Conservation (phyloP, 1,140 invertebrate species). For the Potamilus streckersoni region DNA sequence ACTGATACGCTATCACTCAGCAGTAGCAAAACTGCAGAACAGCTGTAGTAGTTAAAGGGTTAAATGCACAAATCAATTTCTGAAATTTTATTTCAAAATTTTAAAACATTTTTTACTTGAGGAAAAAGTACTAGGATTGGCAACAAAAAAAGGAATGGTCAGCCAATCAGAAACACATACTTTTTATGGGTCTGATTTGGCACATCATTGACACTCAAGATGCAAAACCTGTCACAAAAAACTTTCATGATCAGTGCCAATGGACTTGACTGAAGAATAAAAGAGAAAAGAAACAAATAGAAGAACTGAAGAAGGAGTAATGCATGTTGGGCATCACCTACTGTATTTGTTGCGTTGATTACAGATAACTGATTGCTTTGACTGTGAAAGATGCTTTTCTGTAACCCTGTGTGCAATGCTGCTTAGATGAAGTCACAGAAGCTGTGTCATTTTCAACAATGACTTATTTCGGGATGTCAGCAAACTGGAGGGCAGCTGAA, state of each 20-base stretch:
- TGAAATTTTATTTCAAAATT: too few relatives aligned
- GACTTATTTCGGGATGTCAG: slow-evolving; percentile 39
- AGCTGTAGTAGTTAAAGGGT: too few relatives aligned
- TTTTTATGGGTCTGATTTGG: not conserved
- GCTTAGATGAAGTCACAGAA: slow-evolving; percentile 8
- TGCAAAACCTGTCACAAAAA: slow-evolving; percentile 6
- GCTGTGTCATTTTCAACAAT: not conserved
- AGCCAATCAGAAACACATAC: too few relatives aligned
- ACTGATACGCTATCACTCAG: too few relatives aligned
- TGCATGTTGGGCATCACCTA: slow-evolving; percentile 7
- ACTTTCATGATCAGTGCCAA: slow-evolving; percentile 2
- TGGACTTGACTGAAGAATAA: slow-evolving; percentile 7
- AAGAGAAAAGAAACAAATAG: slow-evolving; percentile 10
- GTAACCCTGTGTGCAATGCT: slow-evolving; percentile 3
- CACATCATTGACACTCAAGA: slow-evolving; percentile 18
- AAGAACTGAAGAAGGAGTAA: slow-evolving; percentile 13
- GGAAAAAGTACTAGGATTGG: too few relatives aligned
- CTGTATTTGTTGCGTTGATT: slow-evolving; percentile 15
- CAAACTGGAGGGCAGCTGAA: slow-evolving; percentile 49
- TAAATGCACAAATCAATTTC: too few relatives aligned
- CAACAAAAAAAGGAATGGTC: too few relatives aligned
- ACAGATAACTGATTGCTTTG: slow-evolving; percentile 1
- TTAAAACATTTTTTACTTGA: too few relatives aligned
- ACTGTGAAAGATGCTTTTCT: slow-evolving; percentile 1
- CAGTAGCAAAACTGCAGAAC: too few relatives aligned